Evolutionary conservation across 2,797 vertebrate species (phyloP), one percentile per base, ranked within the genome.

Genomic region (Poecilia wingei): DNA sequence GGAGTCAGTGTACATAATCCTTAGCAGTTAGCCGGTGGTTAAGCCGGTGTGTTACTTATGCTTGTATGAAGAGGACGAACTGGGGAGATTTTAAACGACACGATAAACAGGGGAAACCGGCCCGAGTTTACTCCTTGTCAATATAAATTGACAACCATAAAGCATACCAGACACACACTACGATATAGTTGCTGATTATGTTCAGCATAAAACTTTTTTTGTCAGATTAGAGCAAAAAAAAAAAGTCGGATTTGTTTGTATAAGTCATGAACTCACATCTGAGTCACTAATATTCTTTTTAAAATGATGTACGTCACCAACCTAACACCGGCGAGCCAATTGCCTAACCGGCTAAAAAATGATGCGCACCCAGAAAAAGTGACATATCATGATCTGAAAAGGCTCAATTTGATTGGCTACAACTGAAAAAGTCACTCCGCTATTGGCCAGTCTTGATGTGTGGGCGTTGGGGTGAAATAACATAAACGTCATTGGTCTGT

Each of bases 331-430:
- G 43, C 68, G 43, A 2, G 14, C 2, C 25, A 71, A 71, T 1
- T 46, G 25, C 43, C n/a, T 9, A n/a, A 3, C 68, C n/a, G 43
- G 43, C 12, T 46, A 14, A 71, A 0, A 28, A 71, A 71, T 28
- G 68, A 71, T 45, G 68, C 68, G 2, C 12, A 46, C 12, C 41
- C 43, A 71, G 12, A 28, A 71, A 69, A 28, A 2, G n/a, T 46
- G 41, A 46, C 1, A 8, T 3, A 10, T 86, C 82, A 7, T 82
- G 91, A 89, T 88, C 79, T 84, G 82, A 76, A 79, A 84, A 16
- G 70, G 78, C 51, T 83, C 3, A 13, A 66, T 33, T 0, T 85
- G 84, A 91, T 94, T 94, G 90, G 94, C 47, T 75, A 0, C 0
- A 0, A 3, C 2, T 20, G 6, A 1, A 0, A 33, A 72, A 9